Percentiles rank a stretch among this genome's conserved stretches.
Conservation (phyloP, 2,888 invertebrate genomes). For the Catocala nupta region DNA sequence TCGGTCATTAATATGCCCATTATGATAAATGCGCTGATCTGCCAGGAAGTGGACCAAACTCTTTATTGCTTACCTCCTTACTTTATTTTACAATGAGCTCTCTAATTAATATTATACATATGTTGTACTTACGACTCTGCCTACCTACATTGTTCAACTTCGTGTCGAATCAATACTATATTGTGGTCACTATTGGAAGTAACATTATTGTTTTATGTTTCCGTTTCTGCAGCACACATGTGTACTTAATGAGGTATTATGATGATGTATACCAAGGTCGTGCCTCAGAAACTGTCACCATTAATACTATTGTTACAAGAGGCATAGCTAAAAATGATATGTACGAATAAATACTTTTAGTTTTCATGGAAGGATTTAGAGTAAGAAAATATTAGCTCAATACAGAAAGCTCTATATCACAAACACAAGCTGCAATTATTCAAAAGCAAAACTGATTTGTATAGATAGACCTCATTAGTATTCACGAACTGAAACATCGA, state of each 20-base stretch:
- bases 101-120: slow-evolving; percentile 24
- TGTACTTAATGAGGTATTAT: background rate
- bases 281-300: background rate
- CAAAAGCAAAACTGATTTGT: too few species aligned
- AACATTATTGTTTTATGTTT: background rate
- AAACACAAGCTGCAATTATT: too few species aligned
- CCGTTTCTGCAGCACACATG: background rate
- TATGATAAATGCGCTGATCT: slow-evolving; percentile 51
- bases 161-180: background rate
- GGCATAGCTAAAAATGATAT: background rate
- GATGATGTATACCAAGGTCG: background rate
- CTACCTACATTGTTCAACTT: background rate
- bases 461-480: slow-evolving; percentile 4
- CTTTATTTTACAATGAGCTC: slow-evolving; percentile 23
- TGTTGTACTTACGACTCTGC: background rate
- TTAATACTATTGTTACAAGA: background rate
- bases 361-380: too few species aligned
- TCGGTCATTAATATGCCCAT: slow-evolving; percentile 55
- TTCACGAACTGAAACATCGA: background rate
- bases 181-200: background rate
- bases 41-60: slow-evolving; percentile 51
- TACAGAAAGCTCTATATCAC: too few species aligned
- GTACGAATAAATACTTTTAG: too few species aligned
- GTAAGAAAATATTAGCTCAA: too few species aligned
- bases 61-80: slow-evolving; percentile 26